Conservation (phyloP, 2,113 vertebrate genomes). For the Oxyruncus cristatus region DNA sequence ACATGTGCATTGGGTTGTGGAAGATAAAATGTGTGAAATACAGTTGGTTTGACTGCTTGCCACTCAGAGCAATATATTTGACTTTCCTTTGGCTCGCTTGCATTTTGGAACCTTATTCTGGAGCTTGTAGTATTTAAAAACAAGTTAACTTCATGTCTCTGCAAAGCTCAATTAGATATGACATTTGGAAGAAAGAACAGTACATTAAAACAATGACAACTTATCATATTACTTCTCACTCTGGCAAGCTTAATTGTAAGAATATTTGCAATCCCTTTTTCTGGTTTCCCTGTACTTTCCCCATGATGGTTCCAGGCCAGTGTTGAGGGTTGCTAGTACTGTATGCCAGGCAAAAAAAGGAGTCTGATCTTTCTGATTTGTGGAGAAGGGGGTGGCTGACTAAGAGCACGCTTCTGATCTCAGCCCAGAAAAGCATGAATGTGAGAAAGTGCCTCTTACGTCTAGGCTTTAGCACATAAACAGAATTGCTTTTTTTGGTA, state of each 20-base stretch:
- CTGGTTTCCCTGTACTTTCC: not conserved
- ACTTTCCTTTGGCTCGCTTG: not conserved
- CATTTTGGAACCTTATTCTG: not conserved
- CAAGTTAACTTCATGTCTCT: not conserved
- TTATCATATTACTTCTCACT: not conserved
- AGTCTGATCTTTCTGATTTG: not conserved
- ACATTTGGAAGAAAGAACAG: conserved; percentile 2
- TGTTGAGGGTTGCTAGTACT: not conserved
- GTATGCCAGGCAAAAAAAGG: not conserved
- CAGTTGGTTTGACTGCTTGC: not conserved
- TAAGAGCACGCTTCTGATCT: not conserved
- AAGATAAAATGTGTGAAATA: not conserved
- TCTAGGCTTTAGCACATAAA: not conserved
- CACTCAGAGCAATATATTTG: not conserved
- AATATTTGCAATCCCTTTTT: not conserved
- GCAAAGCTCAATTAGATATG: not conserved
- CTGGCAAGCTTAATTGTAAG: not conserved
- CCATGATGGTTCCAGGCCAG: not conserved
- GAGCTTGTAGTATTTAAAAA: not conserved
- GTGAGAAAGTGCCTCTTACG: conserved; percentile 17
- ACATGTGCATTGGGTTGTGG: not conserved
- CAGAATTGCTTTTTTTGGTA: not conserved
- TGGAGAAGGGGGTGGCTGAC: not conserved
- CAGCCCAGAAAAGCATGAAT: not conserved
- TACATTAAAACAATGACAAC: not conserved